These are phyloP conservation scores for Bergia puertoricense DNA, from an alignment of 92 coral and sea anemone species.

Conservation along the genomic window DNA sequence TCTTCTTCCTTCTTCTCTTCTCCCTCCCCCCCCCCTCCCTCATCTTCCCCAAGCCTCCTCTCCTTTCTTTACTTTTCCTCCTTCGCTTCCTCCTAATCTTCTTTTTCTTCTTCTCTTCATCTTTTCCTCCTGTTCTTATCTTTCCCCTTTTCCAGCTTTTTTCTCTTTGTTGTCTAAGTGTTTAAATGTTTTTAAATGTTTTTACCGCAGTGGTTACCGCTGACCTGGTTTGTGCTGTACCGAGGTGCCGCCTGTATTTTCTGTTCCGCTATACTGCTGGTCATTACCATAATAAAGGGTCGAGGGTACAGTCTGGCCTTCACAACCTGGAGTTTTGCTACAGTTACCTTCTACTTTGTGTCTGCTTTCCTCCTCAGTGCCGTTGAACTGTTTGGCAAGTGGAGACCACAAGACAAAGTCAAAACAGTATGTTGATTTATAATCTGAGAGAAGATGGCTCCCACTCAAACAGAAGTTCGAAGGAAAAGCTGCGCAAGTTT, in stretches of 20 bases:
- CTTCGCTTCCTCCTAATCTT: too few relatives aligned
- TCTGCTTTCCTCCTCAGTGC: slow-evolving; percentile 46
- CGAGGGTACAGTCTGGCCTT: slow-evolving; percentile 59
- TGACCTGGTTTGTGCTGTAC: slow-evolving; percentile 49
- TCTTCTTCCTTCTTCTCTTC: too few relatives aligned
- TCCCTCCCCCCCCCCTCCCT: too few relatives aligned
- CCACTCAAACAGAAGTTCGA: neutral
- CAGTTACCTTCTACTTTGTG: slow-evolving; percentile 52
- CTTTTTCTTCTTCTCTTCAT: too few relatives aligned
- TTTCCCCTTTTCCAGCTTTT: too few relatives aligned
- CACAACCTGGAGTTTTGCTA: slow-evolving; percentile 56
- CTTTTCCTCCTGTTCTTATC: too few relatives aligned
- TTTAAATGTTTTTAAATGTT: too few relatives aligned
- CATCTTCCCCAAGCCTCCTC: too few relatives aligned
- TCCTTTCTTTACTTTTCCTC: too few relatives aligned
- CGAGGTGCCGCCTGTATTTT: slow-evolving; percentile 54
- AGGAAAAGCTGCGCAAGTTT: neutral
- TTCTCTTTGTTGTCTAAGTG: too few relatives aligned
- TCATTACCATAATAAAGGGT: neutral
- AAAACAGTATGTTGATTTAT: neutral
- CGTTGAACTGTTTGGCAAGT: slow-evolving; percentile 17
- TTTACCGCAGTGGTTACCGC: slow-evolving; percentile 52
- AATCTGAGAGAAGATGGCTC: neutral
- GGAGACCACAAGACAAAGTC: neutral
- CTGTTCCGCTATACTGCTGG: slow-evolving; percentile 37